Evolutionary conservation across 2,888 invertebrate species (phyloP).

Genomic region (Scrobipalpa costella): DNA sequence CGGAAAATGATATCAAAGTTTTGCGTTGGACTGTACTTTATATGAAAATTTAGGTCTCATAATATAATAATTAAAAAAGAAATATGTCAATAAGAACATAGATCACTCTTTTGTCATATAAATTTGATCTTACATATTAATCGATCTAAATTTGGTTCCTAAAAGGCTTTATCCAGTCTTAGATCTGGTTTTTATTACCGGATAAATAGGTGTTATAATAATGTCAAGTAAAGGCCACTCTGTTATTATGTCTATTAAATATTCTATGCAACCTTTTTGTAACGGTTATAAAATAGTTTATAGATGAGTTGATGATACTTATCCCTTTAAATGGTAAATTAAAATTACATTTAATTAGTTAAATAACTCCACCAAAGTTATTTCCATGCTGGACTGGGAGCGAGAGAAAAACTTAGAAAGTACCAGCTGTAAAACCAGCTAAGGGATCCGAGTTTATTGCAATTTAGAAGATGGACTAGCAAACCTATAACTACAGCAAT

Average conservation of each 20-base stretch:
- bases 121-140: background rate
- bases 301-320: too few relatives aligned
- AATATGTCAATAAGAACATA: too few relatives aligned
- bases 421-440: too few relatives aligned
- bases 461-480: too few relatives aligned
- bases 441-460: too few relatives aligned
- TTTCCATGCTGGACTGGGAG: too few relatives aligned
- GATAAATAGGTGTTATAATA: slow-evolving; percentile 5
- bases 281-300: background rate
- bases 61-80: too few relatives aligned
- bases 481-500: too few relatives aligned
- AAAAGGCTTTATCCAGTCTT: background rate
- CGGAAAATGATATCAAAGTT: background rate
- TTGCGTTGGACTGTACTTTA: background rate
- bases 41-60: background rate
- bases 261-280: background rate
- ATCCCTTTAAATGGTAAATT: too few relatives aligned
- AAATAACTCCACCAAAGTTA: too few relatives aligned
- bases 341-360: too few relatives aligned
- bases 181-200: background rate
- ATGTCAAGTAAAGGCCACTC: slow-evolving; percentile 6
- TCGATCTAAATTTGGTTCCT: background rate
- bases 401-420: too few relatives aligned
- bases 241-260: background rate
- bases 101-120: background rate